phyloP scores from a whole-genome alignment of 2,888 invertebrate species.

The Harpalus rufipes region DNA sequence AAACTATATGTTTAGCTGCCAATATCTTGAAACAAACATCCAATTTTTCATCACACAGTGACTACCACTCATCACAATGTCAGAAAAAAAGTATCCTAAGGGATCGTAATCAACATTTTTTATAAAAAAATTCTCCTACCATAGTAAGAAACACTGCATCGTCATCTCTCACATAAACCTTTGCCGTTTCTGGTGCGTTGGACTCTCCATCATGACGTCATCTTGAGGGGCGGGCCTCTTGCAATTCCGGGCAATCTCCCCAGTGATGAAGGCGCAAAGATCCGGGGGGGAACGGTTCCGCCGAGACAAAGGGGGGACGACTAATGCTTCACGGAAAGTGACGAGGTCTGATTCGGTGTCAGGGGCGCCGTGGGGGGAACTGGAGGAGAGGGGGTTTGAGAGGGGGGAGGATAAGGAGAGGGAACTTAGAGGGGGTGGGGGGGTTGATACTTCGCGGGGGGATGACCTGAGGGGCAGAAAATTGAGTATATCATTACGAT shows the following conservation, averaged over 20 bases:
- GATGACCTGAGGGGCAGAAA: slow-evolving; percentile 75
- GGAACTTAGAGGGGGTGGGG: slow-evolving; percentile 75
- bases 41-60: no score
- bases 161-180: slow-evolving; percentile 82
- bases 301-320: slow-evolving; percentile 79
- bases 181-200: slow-evolving; percentile 86
- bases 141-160: slow-evolving; percentile 19
- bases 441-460: slow-evolving; percentile 79
- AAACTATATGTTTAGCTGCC: no score
- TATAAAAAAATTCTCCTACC: no score
- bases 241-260: slow-evolving; percentile 86
- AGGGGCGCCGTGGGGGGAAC: slow-evolving; percentile 73
- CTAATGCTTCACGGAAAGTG: slow-evolving; percentile 87
- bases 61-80: no score
- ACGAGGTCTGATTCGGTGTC: slow-evolving; percentile 84
- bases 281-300: slow-evolving; percentile 78
- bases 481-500: no score
- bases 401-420: slow-evolving; percentile 73
- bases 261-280: slow-evolving; percentile 85
- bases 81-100: no score
- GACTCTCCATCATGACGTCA: slow-evolving; percentile 88
- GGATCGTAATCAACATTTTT: no score
- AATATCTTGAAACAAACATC: no score
- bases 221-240: slow-evolving; percentile 83
- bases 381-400: slow-evolving; percentile 44